Evolutionary conservation across 30 jellyfish, hydroid and myxozoan species (phyloP), one percentile per base, ranked within the genome.

Genomic region (Aurelia sp.): DNA sequence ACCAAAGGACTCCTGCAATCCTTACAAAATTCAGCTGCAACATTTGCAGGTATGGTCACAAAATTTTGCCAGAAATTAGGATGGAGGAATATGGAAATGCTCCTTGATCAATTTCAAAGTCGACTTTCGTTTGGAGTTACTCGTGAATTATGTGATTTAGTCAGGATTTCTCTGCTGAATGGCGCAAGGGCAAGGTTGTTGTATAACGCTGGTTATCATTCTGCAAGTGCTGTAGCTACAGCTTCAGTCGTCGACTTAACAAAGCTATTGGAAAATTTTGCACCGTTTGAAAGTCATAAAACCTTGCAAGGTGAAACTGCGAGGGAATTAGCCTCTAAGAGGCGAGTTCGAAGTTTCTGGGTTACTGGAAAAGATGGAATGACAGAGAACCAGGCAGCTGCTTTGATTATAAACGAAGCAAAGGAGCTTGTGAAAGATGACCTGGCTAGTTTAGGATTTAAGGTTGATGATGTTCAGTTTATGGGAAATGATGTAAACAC

Each of bases 1-100:
- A 89, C 77, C 79, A 85, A 91, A 62, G 99, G 99, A 16, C 91
- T 94, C 52, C 76, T 94, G 75, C 99, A 94, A 71, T 84, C 97
- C 19, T 62, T 94, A 72, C 99, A 94, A 61, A 75, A 80, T 21
- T 76, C 99, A 12, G 95, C 99, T 18, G 78, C 99, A 41, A 94
- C 99, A 47, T 94, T 84, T 67, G 98, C 98, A n/a, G 98, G 99
- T 8, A 94, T 94, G 99, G 97, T 94, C 23, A 94, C 99, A n/a
- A 93, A 81, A 78, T 94, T 94, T 82, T 94, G 99, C 83, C 94
- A 94, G 86, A 94, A 94, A 69, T 87, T 94, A 13, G 99, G 99
- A 67, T 94, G 99, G 99, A 71, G 85, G 58, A 83, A 89, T 70
- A 76, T 94, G 15, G 99, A 94, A 48, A 47, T 94, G 85, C 66